phyloP scores from a whole-genome alignment of 2,113 vertebrate species.

The Caranx ignobilis region DNA sequence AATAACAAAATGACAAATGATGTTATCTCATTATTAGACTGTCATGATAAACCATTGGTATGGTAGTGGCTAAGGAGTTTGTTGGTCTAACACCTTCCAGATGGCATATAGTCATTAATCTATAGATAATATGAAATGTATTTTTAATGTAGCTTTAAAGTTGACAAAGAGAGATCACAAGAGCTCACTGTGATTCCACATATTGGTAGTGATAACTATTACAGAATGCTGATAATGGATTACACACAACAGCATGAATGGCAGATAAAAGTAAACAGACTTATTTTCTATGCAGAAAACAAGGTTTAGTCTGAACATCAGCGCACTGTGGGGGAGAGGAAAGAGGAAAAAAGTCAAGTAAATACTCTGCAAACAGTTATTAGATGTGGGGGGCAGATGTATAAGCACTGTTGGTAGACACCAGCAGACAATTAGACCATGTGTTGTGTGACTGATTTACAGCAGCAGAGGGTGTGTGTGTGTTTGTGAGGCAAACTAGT shows the following conservation, averaged over 20 bases:
- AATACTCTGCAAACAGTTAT: constrained; percentile 74
- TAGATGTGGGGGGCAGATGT: constrained; percentile 75
- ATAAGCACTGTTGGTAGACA: constrained; percentile 71
- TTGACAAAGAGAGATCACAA: not conserved
- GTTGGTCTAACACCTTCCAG: not conserved
- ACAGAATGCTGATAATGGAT: not conserved
- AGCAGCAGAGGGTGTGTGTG: constrained; percentile 47
- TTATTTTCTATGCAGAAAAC: not conserved
- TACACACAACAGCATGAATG: not conserved
- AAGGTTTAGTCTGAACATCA: not conserved
- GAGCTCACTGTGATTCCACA: not conserved
- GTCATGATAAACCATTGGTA: not conserved
- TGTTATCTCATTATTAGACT: constrained; percentile 5
- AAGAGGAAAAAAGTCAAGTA: constrained; percentile 6
- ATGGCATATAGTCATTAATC: not conserved
- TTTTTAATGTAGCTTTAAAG: not conserved
- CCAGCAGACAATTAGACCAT: not conserved
- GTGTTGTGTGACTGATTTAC: constrained; percentile 82
- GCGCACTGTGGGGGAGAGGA: constrained; percentile 2
- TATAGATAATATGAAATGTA: not conserved
- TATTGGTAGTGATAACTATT: not conserved
- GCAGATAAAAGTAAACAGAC: not conserved
- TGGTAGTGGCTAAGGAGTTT: not conserved
- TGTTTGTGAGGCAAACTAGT: constrained; percentile 82
- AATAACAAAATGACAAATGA: not conserved